These are phyloP conservation scores for Tautogolabrus adspersus DNA, from an alignment of 2,113 vertebrate species.

Conservation along the genomic window DNA sequence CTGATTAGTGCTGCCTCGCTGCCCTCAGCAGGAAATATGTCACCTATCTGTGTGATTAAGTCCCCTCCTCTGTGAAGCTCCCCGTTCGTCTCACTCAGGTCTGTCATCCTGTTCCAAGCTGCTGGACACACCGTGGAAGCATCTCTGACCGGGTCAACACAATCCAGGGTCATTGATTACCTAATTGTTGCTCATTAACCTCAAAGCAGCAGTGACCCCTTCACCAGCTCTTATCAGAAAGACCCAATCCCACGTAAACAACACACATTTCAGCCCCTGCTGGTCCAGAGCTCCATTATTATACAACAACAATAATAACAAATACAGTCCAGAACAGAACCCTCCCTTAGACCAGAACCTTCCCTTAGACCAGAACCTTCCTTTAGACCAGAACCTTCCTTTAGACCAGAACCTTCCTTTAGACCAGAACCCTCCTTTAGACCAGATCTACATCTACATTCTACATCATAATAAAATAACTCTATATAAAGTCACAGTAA, in stretches of 20 bases:
- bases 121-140: conserved; percentile 16
- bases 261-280: background rate
- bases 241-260: background rate
- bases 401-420: too few relatives aligned
- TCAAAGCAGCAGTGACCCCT: conserved; percentile 39
- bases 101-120: conserved; percentile 48
- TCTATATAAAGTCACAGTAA: too few relatives aligned
- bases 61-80: conserved; percentile 36
- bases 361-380: too few relatives aligned
- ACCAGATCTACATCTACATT: too few relatives aligned
- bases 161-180: conserved; percentile 64
- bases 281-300: background rate
- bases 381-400: too few relatives aligned
- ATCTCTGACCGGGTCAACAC: conserved; percentile 19
- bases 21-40: conserved; percentile 65
- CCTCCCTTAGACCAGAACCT: too few relatives aligned
- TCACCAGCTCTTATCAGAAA: background rate
- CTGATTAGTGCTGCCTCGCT: conserved; percentile 67
- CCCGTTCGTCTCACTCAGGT: conserved; percentile 15
- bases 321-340: too few relatives aligned
- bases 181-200: conserved; percentile 73
- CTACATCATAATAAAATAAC: too few relatives aligned
- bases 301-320: too few relatives aligned
- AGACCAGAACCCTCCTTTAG: too few relatives aligned
- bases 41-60: conserved; percentile 64